A percentile compares a stretch with the other conserved stretches of the same genome.
Conservation (phyloP, 1,140 invertebrate species). For the Brachionus calyciflorus region DNA sequence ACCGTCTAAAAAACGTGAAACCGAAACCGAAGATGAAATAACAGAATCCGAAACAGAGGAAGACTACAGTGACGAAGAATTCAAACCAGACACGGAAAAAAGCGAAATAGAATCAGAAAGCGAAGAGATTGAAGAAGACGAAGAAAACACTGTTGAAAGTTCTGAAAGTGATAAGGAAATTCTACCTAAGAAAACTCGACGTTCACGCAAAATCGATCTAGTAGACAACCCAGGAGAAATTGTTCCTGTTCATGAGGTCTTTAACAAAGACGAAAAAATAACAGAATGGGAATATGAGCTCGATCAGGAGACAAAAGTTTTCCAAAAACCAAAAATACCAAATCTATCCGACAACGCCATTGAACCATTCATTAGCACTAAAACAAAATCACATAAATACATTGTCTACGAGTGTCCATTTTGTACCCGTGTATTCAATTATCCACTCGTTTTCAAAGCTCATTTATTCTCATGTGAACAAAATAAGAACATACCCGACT, state of each 20-base stretch:
- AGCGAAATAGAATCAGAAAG: no score
- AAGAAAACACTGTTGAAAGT: background rate
- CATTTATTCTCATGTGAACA: slow-evolving; percentile 22
- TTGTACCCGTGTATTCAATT: slow-evolving; percentile 13
- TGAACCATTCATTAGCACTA: slow-evolving; percentile 22
- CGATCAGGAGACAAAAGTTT: slow-evolving; percentile 4
- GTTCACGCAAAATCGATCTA: background rate
- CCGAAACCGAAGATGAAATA: background rate
- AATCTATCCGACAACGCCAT: slow-evolving; percentile 26
- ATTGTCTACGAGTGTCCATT: slow-evolving; percentile 41
- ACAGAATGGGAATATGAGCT: slow-evolving; percentile 42
- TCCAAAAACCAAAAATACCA: slow-evolving; percentile 18
- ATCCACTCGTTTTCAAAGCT: slow-evolving; percentile 13
- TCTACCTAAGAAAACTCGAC: background rate
- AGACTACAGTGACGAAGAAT: background rate
- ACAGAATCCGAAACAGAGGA: background rate
- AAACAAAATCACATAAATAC: slow-evolving; percentile 11
- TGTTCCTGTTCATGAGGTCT: background rate
- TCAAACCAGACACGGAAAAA: no score
- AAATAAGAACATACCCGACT: slow-evolving; percentile 39
- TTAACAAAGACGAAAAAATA: slow-evolving; percentile 28
- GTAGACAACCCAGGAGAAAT: background rate
- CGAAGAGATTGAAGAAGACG: background rate
- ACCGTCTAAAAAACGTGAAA: background rate
- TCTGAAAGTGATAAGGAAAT: background rate